A percentile compares a stretch with the other conserved stretches of the same genome.
Conservation (phyloP, 2,888 invertebrate genomes). For the Coleophora flavipennella region DNA sequence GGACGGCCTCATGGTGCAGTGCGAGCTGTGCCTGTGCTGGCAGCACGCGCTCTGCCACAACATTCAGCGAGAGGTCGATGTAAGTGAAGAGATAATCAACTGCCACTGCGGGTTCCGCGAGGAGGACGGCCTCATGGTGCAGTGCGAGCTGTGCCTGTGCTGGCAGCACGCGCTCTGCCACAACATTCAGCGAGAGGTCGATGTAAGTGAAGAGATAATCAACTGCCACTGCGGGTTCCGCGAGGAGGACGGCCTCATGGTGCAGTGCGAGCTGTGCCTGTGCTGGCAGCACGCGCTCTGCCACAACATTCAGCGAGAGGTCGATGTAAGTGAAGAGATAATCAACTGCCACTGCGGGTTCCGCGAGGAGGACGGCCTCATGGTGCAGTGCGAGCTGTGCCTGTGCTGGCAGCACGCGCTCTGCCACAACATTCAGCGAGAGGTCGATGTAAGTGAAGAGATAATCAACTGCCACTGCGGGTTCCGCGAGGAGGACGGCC, state of each 20-base stretch:
- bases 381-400: slow-evolving; percentile 98
- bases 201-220: slow-evolving; percentile 31
- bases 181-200: slow-evolving; percentile 84
- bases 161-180: slow-evolving; percentile 98
- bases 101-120: too few relatives aligned
- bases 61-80: slow-evolving; percentile 83
- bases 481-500: slow-evolving; percentile 91
- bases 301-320: too few relatives aligned
- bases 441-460: too few relatives aligned
- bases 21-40: slow-evolving; percentile 88
- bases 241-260: too few relatives aligned
- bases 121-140: too few relatives aligned
- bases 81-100: slow-evolving; percentile 12
- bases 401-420: too few relatives aligned
- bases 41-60: slow-evolving; percentile 95
- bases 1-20: too few relatives aligned
- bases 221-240: too few relatives aligned
- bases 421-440: too few relatives aligned
- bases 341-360: slow-evolving; percentile 93
- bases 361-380: slow-evolving; percentile 94
- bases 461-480: slow-evolving; percentile 95
- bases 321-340: too few relatives aligned
- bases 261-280: too few relatives aligned
- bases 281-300: too few relatives aligned
- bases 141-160: slow-evolving; percentile 79